Evolutionary conservation across 2,797 vertebrate species (phyloP).

Genomic region (Myioborus miniatus): DNA sequence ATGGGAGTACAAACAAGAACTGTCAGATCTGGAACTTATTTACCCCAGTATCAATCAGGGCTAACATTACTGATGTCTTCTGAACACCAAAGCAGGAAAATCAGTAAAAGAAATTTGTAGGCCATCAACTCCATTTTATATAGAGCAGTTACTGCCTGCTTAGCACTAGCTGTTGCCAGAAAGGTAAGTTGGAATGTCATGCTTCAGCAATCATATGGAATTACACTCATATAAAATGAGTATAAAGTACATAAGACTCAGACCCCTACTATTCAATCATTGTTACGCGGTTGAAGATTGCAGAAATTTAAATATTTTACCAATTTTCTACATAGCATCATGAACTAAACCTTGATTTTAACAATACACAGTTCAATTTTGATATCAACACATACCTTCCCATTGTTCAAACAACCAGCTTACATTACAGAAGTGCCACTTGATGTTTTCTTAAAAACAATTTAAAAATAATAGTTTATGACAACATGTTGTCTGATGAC

Average conservation of each 20-base stretch:
- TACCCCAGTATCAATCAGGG: background rate
- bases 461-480: conserved; percentile 34
- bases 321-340: background rate
- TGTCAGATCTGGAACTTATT: background rate
- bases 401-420: background rate
- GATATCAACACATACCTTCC: background rate
- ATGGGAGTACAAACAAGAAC: background rate
- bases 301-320: background rate
- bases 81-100: background rate
- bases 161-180: background rate
- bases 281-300: background rate
- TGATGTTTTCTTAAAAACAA: background rate
- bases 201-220: background rate
- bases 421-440: background rate
- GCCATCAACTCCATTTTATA: background rate
- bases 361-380: background rate
- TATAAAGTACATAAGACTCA: background rate
- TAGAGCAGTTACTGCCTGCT: background rate
- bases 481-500: conserved; percentile 39
- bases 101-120: background rate
- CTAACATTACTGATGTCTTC: background rate
- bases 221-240: background rate
- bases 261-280: background rate
- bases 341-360: background rate
- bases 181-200: background rate